Conservation (phyloP, 1,140 invertebrate species). For the Nylanderia fulva region DNA sequence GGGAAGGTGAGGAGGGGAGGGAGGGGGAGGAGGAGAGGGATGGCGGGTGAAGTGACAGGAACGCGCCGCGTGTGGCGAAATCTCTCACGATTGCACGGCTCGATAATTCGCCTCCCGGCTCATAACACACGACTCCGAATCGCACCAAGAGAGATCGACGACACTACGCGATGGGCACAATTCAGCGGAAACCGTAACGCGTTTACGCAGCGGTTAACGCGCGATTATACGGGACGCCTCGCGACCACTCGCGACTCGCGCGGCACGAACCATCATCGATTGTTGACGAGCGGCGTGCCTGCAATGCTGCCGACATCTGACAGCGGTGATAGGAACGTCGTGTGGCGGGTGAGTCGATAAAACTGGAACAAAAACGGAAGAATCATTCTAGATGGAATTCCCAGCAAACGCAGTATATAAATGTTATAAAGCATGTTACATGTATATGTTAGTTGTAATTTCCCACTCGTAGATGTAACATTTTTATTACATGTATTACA, state of each 20-base stretch:
- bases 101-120: background rate
- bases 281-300: conserved; percentile 60
- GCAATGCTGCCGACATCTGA: conserved; percentile 43
- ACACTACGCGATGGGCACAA: background rate
- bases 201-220: conserved; percentile 64
- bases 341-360: background rate
- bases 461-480: too few relatives aligned
- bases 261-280: conserved; percentile 71
- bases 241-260: conserved; percentile 59
- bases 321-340: background rate
- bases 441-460: too few relatives aligned
- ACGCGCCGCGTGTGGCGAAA: conserved; percentile 58
- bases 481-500: too few relatives aligned
- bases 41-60: conserved; percentile 46
- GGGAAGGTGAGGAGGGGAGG: background rate
- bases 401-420: too few relatives aligned
- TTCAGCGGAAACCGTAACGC: background rate
- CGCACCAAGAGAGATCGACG: background rate
- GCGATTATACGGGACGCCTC: conserved; percentile 57
- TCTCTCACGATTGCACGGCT: conserved; percentile 13
- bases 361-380: too few relatives aligned
- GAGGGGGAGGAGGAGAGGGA: background rate
- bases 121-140: background rate
- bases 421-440: too few relatives aligned
- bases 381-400: too few relatives aligned